phyloP scores from a whole-genome alignment of 2,888 invertebrate species.

The Caenorhabditis virilis region DNA sequence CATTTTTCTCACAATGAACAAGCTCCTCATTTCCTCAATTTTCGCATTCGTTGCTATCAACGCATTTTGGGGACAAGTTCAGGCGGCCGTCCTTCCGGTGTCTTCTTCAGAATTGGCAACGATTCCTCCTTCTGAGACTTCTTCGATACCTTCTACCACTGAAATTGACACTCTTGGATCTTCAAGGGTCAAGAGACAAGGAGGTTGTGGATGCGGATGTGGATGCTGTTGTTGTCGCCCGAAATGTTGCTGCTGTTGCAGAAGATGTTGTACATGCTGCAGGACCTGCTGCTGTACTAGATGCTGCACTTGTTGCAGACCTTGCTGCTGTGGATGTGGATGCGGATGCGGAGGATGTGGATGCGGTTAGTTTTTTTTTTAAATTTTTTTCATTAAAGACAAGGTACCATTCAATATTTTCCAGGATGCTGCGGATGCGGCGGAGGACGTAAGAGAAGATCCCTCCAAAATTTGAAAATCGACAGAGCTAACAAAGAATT shows the following conservation, averaged over 20 bases:
- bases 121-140: slow-evolving; percentile 4
- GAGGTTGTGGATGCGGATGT: slow-evolving; percentile 35
- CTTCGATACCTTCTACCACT: slow-evolving; percentile 17
- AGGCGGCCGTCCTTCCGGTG: slow-evolving; percentile 26
- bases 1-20: no score
- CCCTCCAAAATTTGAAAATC: slow-evolving; percentile 43
- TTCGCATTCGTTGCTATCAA: neutral
- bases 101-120: slow-evolving; percentile 18
- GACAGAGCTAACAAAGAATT: slow-evolving; percentile 33
- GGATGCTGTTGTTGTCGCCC: slow-evolving; percentile 32
- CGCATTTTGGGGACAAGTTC: slow-evolving; percentile 4
- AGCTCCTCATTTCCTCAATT: neutral
- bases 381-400: no score
- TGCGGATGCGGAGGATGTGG: slow-evolving; percentile 26
- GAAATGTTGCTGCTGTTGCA: slow-evolving; percentile 10
- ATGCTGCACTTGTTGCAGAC: slow-evolving; percentile 9
- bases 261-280: slow-evolving; percentile 7
- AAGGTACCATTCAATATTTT: no score
- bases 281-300: slow-evolving; percentile 7
- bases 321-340: slow-evolving; percentile 29
- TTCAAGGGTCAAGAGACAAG: slow-evolving; percentile 33
- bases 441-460: slow-evolving; percentile 44
- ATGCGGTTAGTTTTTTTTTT: slow-evolving; percentile 25
- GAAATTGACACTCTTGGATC: slow-evolving; percentile 28
- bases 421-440: slow-evolving; percentile 49